These are phyloP conservation scores for Virgularia gustaviana DNA, from an alignment of 92 coral and sea anemone species.

Conservation along the genomic window DNA sequence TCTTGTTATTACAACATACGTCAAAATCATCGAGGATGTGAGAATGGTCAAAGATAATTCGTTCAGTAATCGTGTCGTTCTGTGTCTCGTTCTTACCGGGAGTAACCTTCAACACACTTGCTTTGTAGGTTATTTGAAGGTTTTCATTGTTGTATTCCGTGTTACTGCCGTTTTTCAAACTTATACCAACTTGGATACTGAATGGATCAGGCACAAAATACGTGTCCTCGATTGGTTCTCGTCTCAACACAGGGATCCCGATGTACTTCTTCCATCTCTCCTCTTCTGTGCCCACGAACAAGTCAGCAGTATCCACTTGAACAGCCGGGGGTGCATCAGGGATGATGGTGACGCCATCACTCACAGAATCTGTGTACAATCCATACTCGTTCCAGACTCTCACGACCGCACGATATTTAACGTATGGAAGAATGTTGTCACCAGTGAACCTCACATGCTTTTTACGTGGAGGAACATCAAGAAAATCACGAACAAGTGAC, in stretches of 20 bases:
- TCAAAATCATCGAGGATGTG: constrained; percentile 21
- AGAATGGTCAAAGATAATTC: constrained; percentile 18
- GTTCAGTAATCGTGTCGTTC: not conserved
- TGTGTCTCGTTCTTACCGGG: constrained; percentile 72
- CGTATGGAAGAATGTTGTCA: constrained; percentile 57
- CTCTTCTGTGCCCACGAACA: constrained; percentile 65
- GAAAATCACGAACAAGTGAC: constrained; percentile 65
- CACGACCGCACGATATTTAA: constrained; percentile 70
- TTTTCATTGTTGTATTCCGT: constrained; percentile 51
- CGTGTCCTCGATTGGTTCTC: constrained; percentile 53
- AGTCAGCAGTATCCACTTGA: constrained; percentile 53
- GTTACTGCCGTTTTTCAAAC: constrained; percentile 28
- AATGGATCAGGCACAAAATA: constrained; percentile 66
- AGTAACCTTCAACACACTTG: constrained; percentile 66
- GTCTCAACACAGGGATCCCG: constrained; percentile 57
- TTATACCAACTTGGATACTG: constrained; percentile 39
- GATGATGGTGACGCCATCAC: constrained; percentile 76
- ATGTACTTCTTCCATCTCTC: constrained; percentile 72
- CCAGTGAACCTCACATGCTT: constrained; percentile 60
- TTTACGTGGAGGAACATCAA: constrained; percentile 63
- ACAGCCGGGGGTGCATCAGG: constrained; percentile 67
- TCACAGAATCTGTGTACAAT: constrained; percentile 61
- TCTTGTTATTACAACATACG: constrained; percentile 60
- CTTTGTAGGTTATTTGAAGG: constrained; percentile 64
- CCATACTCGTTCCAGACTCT: constrained; percentile 72